Evolutionary conservation across 2,888 invertebrate genomes (phyloP).

Genomic region (Drosophila prostipennis): DNA sequence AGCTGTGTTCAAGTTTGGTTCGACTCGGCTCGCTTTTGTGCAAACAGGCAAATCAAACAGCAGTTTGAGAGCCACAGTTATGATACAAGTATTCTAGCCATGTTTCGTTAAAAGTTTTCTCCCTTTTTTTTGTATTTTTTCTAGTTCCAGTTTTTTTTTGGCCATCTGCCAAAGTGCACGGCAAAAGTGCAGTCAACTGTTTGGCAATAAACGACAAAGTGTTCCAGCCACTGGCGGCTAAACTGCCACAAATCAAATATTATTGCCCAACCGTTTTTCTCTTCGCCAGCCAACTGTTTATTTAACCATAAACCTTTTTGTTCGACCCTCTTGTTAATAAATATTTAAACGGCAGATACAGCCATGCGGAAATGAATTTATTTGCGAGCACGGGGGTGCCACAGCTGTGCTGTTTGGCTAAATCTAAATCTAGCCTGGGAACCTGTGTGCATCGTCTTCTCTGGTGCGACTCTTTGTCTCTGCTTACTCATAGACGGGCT

Average conservation of each 20-base stretch:
- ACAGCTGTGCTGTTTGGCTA: slow-evolving; percentile 18
- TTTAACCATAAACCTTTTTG: slow-evolving; percentile 45
- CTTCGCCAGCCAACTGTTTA: slow-evolving; percentile 47
- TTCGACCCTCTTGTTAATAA: slow-evolving; percentile 49
- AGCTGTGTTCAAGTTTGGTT: slow-evolving; percentile 74
- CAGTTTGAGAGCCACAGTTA: slow-evolving; percentile 57
- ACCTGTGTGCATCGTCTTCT: slow-evolving; percentile 34
- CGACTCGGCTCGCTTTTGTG: slow-evolving; percentile 56
- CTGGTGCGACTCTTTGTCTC: slow-evolving; percentile 31
- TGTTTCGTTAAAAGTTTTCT: slow-evolving; percentile 29
- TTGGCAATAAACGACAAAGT: slow-evolving; percentile 44
- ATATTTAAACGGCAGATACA: slow-evolving; percentile 63
- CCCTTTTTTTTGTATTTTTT: slow-evolving; percentile 10
- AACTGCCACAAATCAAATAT: slow-evolving; percentile 63
- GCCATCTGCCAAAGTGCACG: slow-evolving; percentile 52
- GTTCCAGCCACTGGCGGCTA: slow-evolving; percentile 37
- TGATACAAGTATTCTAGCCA: slow-evolving; percentile 55
- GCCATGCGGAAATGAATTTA: slow-evolving; percentile 69
- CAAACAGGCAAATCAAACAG: slow-evolving; percentile 70
- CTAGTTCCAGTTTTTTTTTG: slow-evolving; percentile 30
- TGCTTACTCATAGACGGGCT: slow-evolving; percentile 44
- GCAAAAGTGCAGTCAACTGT: slow-evolving; percentile 60
- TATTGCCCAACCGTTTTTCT: slow-evolving; percentile 48
- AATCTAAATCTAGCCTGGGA: slow-evolving; percentile 29
- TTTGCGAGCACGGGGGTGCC: slow-evolving; percentile 26